A percentile compares a stretch with the other conserved stretches of the same genome.
Conservation (phyloP, 64 coral and sea anemone species). For the Stichodactyla helianthus region DNA sequence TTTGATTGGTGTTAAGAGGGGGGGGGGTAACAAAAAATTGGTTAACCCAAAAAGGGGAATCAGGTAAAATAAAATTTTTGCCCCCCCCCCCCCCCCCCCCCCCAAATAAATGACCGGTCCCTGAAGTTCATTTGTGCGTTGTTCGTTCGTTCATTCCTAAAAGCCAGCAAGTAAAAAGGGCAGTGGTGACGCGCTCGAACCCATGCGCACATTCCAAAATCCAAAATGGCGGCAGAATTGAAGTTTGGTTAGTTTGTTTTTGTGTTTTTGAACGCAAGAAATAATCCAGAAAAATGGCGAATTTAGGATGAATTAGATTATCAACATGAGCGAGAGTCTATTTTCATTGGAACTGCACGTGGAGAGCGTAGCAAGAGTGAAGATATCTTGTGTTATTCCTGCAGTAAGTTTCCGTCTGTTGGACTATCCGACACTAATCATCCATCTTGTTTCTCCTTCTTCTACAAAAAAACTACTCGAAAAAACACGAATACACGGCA, state of each 20-base stretch:
- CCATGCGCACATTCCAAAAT: neutral
- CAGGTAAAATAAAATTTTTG: no score
- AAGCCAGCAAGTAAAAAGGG: neutral
- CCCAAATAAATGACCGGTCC: no score
- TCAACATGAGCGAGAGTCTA: slow-evolving; percentile 55
- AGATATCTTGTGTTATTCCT: slow-evolving; percentile 57
- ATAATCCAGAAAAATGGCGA: neutral
- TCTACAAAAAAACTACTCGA: slow-evolving; percentile 45
- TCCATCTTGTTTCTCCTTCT: slow-evolving; percentile 61
- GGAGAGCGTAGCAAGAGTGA: slow-evolving; percentile 59
- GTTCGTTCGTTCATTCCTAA: no score
- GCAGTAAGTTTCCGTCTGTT: slow-evolving; percentile 85
- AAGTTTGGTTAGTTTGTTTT: neutral
- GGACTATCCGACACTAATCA: slow-evolving; percentile 86
- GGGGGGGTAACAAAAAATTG: no score
- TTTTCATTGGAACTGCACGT: slow-evolving; percentile 93
- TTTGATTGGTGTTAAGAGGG: no score
- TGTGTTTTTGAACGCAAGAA: neutral
- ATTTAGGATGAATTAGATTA: neutral
- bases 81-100: no score
- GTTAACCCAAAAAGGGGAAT: no score
- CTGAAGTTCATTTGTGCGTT: no score
- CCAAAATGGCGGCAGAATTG: neutral
- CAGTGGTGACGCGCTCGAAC: neutral
- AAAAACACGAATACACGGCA: slow-evolving; percentile 35